These are phyloP conservation scores for Lasioglossum leucozonium DNA, from an alignment of 2,888 invertebrate genomes.

Conservation along the genomic window DNA sequence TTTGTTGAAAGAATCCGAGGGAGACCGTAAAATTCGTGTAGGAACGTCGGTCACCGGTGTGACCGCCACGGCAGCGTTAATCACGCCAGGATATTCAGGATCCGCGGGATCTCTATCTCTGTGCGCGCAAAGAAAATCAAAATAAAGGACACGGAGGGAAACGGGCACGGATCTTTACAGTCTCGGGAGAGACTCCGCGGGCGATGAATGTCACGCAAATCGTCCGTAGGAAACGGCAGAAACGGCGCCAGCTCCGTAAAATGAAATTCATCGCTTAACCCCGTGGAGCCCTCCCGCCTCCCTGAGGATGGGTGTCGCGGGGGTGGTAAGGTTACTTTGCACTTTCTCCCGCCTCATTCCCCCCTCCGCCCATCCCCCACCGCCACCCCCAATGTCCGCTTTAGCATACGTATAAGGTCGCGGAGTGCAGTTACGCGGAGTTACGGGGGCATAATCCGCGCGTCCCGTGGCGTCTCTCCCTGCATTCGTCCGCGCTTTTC, in stretches of 20 bases:
- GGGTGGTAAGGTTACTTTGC: slow-evolving; percentile 53
- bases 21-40: too few species aligned
- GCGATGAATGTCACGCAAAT: slow-evolving; percentile 63
- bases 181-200: slow-evolving; percentile 32
- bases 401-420: slow-evolving; percentile 75
- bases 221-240: slow-evolving; percentile 63
- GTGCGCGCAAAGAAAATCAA: slow-evolving; percentile 38
- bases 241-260: slow-evolving; percentile 65
- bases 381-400: too few species aligned
- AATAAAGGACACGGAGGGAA: slow-evolving; percentile 53
- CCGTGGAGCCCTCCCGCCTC: slow-evolving; percentile 38
- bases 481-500: slow-evolving; percentile 40
- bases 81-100: not conserved
- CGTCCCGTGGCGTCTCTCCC: slow-evolving; percentile 55
- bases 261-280: slow-evolving; percentile 77
- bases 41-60: not conserved
- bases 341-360: slow-evolving; percentile 51
- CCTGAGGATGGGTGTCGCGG: not conserved
- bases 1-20: too few species aligned
- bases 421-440: slow-evolving; percentile 65
- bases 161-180: slow-evolving; percentile 20
- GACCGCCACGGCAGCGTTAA: not conserved
- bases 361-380: too few species aligned
- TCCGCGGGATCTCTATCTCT: not conserved
- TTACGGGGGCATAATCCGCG: slow-evolving; percentile 74